Evolutionary conservation across 2,797 vertebrate genomes (phyloP).

Genomic region (Pseudochromis fuscus): DNA sequence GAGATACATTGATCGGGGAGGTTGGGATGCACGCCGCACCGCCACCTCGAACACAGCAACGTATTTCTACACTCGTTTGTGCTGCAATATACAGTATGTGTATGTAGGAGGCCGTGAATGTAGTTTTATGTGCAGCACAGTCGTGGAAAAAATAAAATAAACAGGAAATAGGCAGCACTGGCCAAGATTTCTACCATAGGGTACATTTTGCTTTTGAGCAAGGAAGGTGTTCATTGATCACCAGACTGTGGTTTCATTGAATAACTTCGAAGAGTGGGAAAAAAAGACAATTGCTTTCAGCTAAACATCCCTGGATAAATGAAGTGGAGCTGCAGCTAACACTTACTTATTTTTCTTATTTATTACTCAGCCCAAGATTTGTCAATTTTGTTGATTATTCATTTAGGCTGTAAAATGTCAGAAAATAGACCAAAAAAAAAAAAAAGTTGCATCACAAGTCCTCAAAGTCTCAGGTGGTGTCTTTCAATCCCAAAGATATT

Average conservation of each 20-base stretch:
- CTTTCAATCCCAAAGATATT: neutral
- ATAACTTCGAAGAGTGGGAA: neutral
- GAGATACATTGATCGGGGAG: slow-evolving; percentile 69
- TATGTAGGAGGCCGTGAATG: neutral
- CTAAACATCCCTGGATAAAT: neutral
- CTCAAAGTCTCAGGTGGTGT: too few relatives aligned
- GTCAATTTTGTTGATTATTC: neutral
- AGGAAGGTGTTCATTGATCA: slow-evolving; percentile 9
- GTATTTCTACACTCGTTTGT: slow-evolving; percentile 9
- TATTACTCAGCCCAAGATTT: neutral
- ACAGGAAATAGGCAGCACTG: neutral
- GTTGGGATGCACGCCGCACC: slow-evolving; percentile 54
- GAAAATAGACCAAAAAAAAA: neutral
- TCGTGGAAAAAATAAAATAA: neutral
- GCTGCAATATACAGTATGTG: slow-evolving; percentile 32
- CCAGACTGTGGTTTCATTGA: slow-evolving; percentile 1
- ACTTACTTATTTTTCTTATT: neutral
- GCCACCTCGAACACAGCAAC: slow-evolving; percentile 27
- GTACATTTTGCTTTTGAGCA: slow-evolving; percentile 15
- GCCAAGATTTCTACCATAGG: neutral
- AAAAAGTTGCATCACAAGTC: neutral
- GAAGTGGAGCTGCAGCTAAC: neutral
- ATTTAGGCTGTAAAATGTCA: neutral
- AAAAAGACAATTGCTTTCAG: neutral
- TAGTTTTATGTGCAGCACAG: neutral